Evolutionary conservation across 92 coral and sea anemone genomes (phyloP).

Genomic region (Zoanthus gigantus): DNA sequence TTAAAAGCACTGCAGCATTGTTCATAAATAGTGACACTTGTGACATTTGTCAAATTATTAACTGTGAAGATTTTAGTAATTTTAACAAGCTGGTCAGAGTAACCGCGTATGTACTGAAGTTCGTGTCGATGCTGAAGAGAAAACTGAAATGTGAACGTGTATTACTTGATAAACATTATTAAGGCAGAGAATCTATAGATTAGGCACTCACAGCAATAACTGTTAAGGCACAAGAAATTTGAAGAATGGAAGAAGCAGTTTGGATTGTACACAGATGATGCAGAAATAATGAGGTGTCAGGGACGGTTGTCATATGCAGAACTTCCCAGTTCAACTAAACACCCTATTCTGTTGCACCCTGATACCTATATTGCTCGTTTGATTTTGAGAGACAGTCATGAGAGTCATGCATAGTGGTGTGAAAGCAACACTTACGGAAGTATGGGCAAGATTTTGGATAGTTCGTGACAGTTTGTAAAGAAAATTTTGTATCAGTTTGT

Average conservation of each 20-base stretch:
- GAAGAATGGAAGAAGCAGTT: conserved; percentile 3
- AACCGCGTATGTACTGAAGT: neutral
- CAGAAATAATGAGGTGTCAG: neutral
- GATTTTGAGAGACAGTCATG: neutral
- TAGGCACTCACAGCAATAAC: neutral
- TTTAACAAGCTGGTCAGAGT: neutral
- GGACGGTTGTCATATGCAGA: neutral
- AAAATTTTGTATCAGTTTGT: conserved; percentile 18
- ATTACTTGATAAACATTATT: neutral
- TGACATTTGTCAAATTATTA: neutral
- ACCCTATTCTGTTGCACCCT: neutral
- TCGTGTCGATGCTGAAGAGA: neutral
- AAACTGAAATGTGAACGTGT: neutral
- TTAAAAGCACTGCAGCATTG: neutral
- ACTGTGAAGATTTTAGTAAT: neutral
- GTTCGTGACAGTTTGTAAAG: conserved; percentile 46
- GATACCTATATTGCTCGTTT: neutral
- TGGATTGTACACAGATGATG: conserved; percentile 4
- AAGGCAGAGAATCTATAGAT: neutral
- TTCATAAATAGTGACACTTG: neutral
- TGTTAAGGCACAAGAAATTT: neutral
- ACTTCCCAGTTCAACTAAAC: neutral
- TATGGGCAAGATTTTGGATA: conserved; percentile 37
- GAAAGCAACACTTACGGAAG: conserved; percentile 45
- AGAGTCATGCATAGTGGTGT: conserved; percentile 19